Evolutionary conservation across 1,140 invertebrate genomes (phyloP), one percentile per base, ranked within the genome.

Genomic region (Drosophila kepulauana): DNA sequence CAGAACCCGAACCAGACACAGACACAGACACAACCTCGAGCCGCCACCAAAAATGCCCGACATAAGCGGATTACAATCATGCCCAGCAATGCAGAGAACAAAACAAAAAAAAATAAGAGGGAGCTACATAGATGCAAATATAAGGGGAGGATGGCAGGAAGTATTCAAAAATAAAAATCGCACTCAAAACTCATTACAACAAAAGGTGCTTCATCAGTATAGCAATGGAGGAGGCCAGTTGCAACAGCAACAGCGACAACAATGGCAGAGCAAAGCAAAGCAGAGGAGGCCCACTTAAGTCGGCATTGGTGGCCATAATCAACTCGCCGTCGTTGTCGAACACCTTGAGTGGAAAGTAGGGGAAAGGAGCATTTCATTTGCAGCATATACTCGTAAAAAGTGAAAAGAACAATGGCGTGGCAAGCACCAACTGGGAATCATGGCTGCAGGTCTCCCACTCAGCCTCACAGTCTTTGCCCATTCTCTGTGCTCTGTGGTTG

Each of bases 101-200:
- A 33, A 33, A 33, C 0, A 33, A 33, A 65, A 69, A 67, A 58
- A 61, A 61, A 20, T n/a, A 35, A 16, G 0, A 0, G 35, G 2
- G 35, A 10, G 8, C 5, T 54, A 15, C 1, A 54, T 13, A 35
- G 52, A 33, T 13, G 20, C 3, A 25, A 25, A 25, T 25, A 25
- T 25, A 2, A 41, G 16, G 45, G 20, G 35, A 38, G 49, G 38
- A 28, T 16, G 58, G 67, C 13, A 61, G 75, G 41, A 71, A 65
- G 35, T 65, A 52, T 85, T 85, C 65, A 78, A 88, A 87, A 78
- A 80, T 62, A 82, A 82, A 82, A 86, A 73, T 89, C 67, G 78
- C 84, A 89, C 84, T 88, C 80, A 67, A 88, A 88, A 89, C 84
- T 88, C 84, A 88, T 87, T 87, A 87, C 84, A 87, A 87, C 84